Conservation (phyloP, 92 coral and sea anemone genomes). For the Phymanthus crucifer region DNA sequence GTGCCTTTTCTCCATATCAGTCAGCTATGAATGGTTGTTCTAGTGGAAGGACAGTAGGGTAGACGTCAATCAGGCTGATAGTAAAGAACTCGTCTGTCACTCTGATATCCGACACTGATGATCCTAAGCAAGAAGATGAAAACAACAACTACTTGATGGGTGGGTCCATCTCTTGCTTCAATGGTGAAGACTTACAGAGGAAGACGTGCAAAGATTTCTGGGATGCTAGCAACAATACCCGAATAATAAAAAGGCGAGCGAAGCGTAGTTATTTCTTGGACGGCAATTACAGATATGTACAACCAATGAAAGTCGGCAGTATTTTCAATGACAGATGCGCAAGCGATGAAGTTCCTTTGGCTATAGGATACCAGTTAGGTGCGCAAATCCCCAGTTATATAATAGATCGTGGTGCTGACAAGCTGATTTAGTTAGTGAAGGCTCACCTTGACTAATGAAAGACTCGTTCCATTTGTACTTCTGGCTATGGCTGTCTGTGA, state of each 20-base stretch:
- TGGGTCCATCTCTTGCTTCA: too few species aligned
- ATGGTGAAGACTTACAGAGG: too few species aligned
- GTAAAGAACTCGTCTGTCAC: not conserved
- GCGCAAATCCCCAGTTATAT: not conserved
- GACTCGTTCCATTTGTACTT: not conserved
- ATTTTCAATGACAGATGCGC: not conserved
- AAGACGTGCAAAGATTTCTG: too few species aligned
- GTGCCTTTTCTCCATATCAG: too few species aligned
- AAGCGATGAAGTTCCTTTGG: not conserved
- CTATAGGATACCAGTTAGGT: not conserved
- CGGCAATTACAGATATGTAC: too few species aligned
- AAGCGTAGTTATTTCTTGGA: too few species aligned
- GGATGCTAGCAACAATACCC: too few species aligned
- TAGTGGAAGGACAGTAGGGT: not conserved
- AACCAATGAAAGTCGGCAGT: not conserved
- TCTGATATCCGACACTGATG: not conserved
- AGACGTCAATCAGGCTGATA: not conserved
- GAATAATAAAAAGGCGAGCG: too few species aligned
- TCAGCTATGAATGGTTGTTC: too few species aligned
- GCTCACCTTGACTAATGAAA: not conserved
- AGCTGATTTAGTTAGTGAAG: not conserved
- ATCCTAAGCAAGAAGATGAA: not conserved
- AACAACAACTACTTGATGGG: too few species aligned
- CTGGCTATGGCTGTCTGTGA: not conserved
- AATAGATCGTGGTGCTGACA: too few species aligned